phyloP scores from a whole-genome alignment of 2,888 invertebrate species.

The Diaperis boleti region DNA sequence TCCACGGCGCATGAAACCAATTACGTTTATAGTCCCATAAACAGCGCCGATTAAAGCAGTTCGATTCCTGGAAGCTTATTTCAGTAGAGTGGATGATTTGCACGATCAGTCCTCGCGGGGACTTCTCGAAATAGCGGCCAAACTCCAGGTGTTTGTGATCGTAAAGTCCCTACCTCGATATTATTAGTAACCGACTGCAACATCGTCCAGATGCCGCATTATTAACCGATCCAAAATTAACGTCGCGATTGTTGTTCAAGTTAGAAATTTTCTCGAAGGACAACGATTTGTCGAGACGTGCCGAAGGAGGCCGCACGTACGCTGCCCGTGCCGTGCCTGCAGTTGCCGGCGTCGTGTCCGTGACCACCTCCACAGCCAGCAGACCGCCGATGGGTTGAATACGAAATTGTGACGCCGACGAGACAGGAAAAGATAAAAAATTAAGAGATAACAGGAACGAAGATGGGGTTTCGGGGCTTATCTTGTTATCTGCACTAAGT shows the following conservation, averaged over 20 bases:
- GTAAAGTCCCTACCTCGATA: constrained; percentile 41
- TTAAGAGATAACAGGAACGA: neutral
- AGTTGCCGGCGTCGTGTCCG: constrained; percentile 46
- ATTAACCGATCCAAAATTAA: constrained; percentile 28
- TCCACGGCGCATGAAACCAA: constrained; percentile 29
- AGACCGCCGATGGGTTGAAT: constrained; percentile 45
- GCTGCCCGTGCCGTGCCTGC: constrained; percentile 54
- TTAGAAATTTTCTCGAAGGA: neutral
- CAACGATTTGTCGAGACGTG: constrained; percentile 37
- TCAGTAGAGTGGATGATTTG: constrained; percentile 36
- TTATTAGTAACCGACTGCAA: constrained; percentile 42
- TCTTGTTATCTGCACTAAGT: constrained; percentile 9
- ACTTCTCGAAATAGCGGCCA: constrained; percentile 36
- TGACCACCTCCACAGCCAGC: constrained; percentile 47
- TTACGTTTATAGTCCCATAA: constrained; percentile 36
- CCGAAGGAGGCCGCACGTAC: constrained; percentile 51
- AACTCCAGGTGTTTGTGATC: constrained; percentile 42
- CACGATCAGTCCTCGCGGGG: constrained; percentile 29
- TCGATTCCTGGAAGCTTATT: constrained; percentile 42
- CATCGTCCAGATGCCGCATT: constrained; percentile 39
- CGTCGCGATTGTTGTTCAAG: constrained; percentile 13
- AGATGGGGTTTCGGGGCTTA: neutral
- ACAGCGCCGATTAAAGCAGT: constrained; percentile 33
- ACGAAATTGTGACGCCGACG: constrained; percentile 40
- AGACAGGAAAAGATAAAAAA: constrained; percentile 15